Base-by-base conservation (phyloP, 2,888 invertebrate genomes). In the Vannuccia rotundouncinata region DNA sequence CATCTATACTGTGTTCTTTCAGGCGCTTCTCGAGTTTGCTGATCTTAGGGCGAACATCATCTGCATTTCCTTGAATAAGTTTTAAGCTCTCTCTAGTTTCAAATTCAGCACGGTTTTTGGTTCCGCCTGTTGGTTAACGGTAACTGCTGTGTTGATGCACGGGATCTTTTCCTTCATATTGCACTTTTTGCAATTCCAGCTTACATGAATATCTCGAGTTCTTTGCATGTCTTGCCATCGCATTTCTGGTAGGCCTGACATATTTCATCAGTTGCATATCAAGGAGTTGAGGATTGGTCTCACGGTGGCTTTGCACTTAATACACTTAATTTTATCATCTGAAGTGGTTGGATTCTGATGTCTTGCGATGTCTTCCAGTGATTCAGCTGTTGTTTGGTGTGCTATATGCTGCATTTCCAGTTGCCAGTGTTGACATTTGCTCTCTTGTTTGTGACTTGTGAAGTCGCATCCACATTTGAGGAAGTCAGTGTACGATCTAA, bases 271-370 rank as follows among this genome's bases (percentile, higher is more conserved):
- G 66, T 66, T 66, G 66, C 66, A 66, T 66, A 66, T 66, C 66
- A 66, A 66, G 66, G 66, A 27, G 13, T 66, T 66, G 22, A 22
- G 66, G 66, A 27, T 66, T 66, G 22, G 66, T 66, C 66, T 66
- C 66, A 66, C 66, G 25, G 66, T 66, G 66, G 25, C 66, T 66
- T 66, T 66, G 66, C 22, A 66, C 25, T 66, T 27, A 66, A 22
- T 66, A 66, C 66, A 66, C 25, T 66, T 66, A 27, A 5, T 66
- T 66, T 66, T 66, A 27, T 2, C 25, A 66, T 66, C 66, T 66
- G 66, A 27, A 27, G 66, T 66, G 66, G 66, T 66, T 66, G 66
- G 66, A 66, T 27, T 66, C 66, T 66, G 66, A 66, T 66, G 66
- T 66, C 66, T 66, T 66, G 66, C 66, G 66, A 66, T 17, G 22